These are phyloP conservation scores for Bergia sp. DNA, from an alignment of 92 coral and sea anemone species.

Conservation along the genomic window DNA sequence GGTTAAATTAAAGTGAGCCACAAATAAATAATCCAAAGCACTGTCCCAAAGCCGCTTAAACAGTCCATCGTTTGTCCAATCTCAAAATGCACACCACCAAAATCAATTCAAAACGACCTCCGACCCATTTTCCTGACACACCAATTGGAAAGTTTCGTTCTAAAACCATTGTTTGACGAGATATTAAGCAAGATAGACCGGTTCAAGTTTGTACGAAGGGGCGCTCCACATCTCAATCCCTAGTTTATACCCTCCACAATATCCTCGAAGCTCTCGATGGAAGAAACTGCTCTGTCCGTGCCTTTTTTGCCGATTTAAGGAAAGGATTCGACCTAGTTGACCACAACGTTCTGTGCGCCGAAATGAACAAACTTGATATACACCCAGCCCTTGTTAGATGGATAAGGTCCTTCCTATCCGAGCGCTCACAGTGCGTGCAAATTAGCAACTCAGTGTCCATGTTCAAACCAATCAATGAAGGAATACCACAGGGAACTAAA, in stretches of 20 bases:
- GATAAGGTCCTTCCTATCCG: slow-evolving; percentile 22
- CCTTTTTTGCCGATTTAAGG: not conserved
- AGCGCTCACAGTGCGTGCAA: slow-evolving; percentile 30
- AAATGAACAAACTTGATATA: not conserved
- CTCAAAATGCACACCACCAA: not conserved
- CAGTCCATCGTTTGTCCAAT: not conserved
- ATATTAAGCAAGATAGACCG: not conserved
- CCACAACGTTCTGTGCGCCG: not conserved
- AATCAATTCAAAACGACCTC: not conserved
- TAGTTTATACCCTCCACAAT: not conserved
- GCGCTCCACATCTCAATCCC: not conserved
- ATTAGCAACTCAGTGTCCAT: too few relatives aligned
- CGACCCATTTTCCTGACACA: not conserved
- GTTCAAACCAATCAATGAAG: too few relatives aligned
- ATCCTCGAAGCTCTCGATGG: not conserved
- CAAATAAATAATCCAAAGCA: not conserved
- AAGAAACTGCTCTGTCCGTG: too few relatives aligned
- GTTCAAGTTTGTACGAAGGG: not conserved
- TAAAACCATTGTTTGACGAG: not conserved
- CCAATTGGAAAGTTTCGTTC: not conserved
- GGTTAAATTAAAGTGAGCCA: too few relatives aligned
- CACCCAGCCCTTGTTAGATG: slow-evolving; percentile 1
- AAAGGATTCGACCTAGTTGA: not conserved
- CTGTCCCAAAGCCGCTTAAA: not conserved
- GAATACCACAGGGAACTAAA: too few relatives aligned